Base-by-base conservation (phyloP, 2,113 vertebrate genomes). In the Notarius quadriscutis region DNA sequence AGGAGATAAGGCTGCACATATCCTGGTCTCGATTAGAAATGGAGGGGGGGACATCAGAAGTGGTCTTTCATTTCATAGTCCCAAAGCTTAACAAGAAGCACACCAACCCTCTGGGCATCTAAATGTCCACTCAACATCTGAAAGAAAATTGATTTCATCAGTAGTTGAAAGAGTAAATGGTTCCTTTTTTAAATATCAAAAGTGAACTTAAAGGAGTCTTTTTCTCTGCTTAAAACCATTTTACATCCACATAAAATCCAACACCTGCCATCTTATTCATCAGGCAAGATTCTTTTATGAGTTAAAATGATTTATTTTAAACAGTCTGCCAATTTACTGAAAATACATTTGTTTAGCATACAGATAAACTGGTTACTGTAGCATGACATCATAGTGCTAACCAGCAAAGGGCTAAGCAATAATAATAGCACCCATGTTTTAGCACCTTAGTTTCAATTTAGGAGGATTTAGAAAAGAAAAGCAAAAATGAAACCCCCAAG, bases 21-120 rank as follows among this genome's bases (percentile, higher is more conserved):
- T 87, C 94, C 94, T 96, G 95, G 93, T 94, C 93, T 92, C 93
- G 91, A 95, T 96, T 96, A 95, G 90, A 90, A 90, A 91, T 86
- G 83, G 87, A 91, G 94, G 22, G 5, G 17, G 65, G 14, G 8
- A 74, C 8, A 34, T 72, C 92, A 94, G 91, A 89, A 91, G 41
- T 17, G 90, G 87, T 90, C 93, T 95, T 95, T 95, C 94, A 95
- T 95, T 25, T 77, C 14, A 25, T 50, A 25, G 11, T 5, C 14
- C 10, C 27, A 11, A 83, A 94, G 92, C 89, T 89, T 95, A 95
- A 95, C 88, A 93, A 96, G 92, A 95, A 95, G 94, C 94, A 95
- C 91, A 89, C 94, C 87, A 89, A 87, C 89, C 94, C 94, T 93
- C 92, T 81, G 91, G 93, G 94, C 94, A 90, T 87, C 89, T 63